Conservation (phyloP, 2,113 vertebrate genomes). For the Triplophysa tibetana region DNA sequence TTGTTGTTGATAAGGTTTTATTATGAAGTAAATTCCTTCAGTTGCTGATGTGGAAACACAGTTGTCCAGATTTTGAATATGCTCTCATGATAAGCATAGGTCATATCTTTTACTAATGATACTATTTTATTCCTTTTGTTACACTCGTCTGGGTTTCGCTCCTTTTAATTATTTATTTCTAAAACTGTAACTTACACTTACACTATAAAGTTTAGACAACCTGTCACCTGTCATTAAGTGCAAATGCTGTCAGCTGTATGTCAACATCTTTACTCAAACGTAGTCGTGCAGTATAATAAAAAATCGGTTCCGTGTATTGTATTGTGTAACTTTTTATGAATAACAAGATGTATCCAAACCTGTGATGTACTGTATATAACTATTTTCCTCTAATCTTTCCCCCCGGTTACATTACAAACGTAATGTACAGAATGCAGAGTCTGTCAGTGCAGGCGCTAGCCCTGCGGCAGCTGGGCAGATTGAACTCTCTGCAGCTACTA, state of each 20-base stretch:
- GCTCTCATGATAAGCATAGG: neutral
- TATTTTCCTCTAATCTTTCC: too few species aligned
- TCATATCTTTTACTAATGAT: neutral
- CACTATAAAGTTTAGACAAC: neutral
- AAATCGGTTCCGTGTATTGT: too few species aligned
- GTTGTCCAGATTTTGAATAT: neutral
- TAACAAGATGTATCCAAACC: too few species aligned
- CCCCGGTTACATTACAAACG: too few species aligned
- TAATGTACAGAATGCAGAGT: constrained; percentile 65
- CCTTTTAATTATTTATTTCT: neutral
- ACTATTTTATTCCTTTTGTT: neutral
- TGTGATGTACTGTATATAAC: too few species aligned
- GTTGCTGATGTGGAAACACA: neutral
- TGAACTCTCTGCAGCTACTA: constrained; percentile 63
- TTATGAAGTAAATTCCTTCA: neutral
- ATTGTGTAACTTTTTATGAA: too few species aligned
- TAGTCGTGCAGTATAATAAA: neutral
- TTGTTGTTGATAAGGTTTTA: neutral
- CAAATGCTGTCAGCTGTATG: neutral
- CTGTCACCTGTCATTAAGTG: neutral
- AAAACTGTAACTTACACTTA: too few species aligned
- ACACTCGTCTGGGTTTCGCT: neutral
- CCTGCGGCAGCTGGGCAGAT: constrained; percentile 68
- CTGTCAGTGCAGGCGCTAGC: constrained; percentile 68
- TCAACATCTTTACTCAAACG: neutral